Conservation (phyloP, 2,113 vertebrate species). For the Nerophis lumbriciformis region DNA sequence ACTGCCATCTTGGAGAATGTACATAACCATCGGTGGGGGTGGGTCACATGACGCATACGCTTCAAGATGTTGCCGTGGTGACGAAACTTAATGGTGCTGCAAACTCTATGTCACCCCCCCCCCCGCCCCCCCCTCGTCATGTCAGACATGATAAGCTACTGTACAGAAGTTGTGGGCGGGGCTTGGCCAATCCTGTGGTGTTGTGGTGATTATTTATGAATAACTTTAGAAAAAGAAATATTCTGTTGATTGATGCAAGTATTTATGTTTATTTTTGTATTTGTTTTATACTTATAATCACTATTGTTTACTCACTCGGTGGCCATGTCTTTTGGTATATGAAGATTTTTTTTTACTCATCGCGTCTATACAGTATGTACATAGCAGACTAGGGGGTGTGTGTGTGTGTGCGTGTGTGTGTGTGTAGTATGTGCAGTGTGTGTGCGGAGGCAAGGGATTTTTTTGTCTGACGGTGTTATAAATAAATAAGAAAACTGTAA, state of each 20-base stretch:
- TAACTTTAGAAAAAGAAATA: conserved; percentile 64
- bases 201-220: conserved; percentile 57
- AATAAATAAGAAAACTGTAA: conserved; percentile 59
- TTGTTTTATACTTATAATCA: conserved; percentile 70
- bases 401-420: conserved; percentile 50
- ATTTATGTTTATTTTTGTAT: conserved; percentile 75
- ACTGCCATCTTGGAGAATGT: no score
- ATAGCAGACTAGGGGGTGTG: conserved; percentile 65
- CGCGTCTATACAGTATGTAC: conserved; percentile 65
- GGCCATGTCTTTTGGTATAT: conserved; percentile 76
- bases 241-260: conserved; percentile 64
- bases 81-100: conserved; percentile 53
- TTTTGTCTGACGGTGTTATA: conserved; percentile 50
- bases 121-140: conserved; percentile 10
- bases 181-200: conserved; percentile 39
- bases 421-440: conserved; percentile 52
- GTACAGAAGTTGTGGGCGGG: conserved; percentile 43
- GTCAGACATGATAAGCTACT: conserved; percentile 44
- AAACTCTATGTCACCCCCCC: conserved; percentile 27
- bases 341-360: conserved; percentile 70
- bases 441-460: conserved; percentile 50
- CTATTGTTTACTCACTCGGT: conserved; percentile 71
- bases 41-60: no score
- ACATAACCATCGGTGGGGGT: no score
- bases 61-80: conserved; percentile 18